Conservation (phyloP, 2,113 vertebrate genomes). For the Okapia johnstoni region DNA sequence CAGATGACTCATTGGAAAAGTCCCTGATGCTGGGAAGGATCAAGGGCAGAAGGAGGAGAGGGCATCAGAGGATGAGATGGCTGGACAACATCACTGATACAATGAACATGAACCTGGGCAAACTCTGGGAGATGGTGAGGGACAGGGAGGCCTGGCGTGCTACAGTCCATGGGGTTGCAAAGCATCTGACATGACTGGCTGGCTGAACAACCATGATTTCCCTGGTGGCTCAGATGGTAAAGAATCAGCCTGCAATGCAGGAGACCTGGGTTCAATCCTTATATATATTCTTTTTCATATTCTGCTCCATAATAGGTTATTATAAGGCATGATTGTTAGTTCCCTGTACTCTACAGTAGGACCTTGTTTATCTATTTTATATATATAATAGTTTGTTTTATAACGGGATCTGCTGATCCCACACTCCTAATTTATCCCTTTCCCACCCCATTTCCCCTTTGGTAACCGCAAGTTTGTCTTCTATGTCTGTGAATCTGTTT, state of each 20-base stretch:
- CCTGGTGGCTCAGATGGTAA: neutral
- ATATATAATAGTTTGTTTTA: neutral
- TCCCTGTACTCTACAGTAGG: neutral
- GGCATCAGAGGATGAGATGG: neutral
- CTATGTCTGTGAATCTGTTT: neutral
- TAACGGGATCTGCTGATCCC: neutral
- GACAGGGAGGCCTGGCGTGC: neutral
- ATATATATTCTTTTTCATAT: neutral
- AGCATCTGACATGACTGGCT: neutral
- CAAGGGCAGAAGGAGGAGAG: neutral
- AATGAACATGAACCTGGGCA: neutral
- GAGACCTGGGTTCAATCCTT: neutral
- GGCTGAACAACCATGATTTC: neutral
- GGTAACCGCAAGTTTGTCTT: neutral
- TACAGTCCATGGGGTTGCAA: neutral
- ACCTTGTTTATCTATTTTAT: neutral
- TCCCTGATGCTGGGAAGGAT: neutral
- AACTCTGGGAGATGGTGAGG: neutral
- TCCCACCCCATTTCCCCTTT: neutral
- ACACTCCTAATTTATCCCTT: neutral
- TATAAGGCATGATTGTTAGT: neutral
- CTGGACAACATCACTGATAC: neutral
- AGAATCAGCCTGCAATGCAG: neutral
- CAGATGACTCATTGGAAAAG: neutral
- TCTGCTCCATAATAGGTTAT: neutral